These are phyloP conservation scores for Synchiropus splendidus DNA, from an alignment of 2,113 vertebrate species.

Conservation along the genomic window DNA sequence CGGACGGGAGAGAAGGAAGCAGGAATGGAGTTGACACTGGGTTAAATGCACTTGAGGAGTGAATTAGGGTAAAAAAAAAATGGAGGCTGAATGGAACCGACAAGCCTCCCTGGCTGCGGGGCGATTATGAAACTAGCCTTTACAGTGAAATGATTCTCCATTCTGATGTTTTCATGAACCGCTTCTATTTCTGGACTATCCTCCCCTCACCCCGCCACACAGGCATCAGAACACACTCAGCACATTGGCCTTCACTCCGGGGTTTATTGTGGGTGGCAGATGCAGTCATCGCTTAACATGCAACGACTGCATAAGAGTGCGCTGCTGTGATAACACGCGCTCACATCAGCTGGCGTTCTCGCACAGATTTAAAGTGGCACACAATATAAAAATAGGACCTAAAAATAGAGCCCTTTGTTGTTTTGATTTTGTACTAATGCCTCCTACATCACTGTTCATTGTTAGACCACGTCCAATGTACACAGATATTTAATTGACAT, in stretches of 20 bases:
- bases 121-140: conserved; percentile 50
- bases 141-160: conserved; percentile 43
- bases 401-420: too few relatives aligned
- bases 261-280: conserved; percentile 36
- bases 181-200: conserved; percentile 50
- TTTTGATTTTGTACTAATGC: too few relatives aligned
- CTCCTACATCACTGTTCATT: too few relatives aligned
- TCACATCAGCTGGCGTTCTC: neutral
- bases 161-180: conserved; percentile 52
- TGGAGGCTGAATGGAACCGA: conserved; percentile 49
- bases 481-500: too few relatives aligned
- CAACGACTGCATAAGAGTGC: conserved; percentile 17
- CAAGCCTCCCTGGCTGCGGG: conserved; percentile 44
- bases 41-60: conserved; percentile 54
- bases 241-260: conserved; percentile 28
- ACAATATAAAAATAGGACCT: too few relatives aligned
- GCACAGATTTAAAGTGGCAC: too few relatives aligned
- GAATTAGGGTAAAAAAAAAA: conserved; percentile 47
- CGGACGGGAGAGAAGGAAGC: conserved; percentile 45
- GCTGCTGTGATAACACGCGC: conserved; percentile 8
- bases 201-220: conserved; percentile 38
- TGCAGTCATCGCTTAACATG: conserved; percentile 37
- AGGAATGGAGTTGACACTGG: conserved; percentile 40
- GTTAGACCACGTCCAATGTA: too few relatives aligned
- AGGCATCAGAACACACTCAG: conserved; percentile 42